Evolutionary conservation across 2,113 vertebrate species (phyloP).

Genomic region (Pelecanus crispus): DNA sequence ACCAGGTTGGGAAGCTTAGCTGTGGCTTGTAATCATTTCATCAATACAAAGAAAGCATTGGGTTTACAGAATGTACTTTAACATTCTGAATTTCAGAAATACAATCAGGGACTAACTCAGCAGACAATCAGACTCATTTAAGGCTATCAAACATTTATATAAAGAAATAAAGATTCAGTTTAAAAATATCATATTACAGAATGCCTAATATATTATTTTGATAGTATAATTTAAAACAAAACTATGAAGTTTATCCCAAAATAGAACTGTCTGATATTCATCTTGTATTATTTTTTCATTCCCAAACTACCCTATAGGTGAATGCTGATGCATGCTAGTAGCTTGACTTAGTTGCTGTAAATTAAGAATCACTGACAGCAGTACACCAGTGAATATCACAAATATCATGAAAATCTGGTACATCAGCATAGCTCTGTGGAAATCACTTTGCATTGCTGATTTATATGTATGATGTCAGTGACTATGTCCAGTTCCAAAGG

Average conservation of each 20-base stretch:
- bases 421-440: not conserved
- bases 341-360: not conserved
- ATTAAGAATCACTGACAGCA: not conserved
- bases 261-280: not conserved
- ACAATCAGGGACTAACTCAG: not conserved
- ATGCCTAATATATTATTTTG: not conserved
- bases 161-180: not conserved
- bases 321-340: not conserved
- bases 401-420: not conserved
- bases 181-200: not conserved
- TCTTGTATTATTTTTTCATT: not conserved
- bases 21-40: constrained; percentile 1
- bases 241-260: not conserved
- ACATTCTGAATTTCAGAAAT: constrained; percentile 6
- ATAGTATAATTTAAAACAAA: not conserved
- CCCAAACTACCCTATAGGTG: not conserved
- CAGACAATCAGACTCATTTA: constrained; percentile 1
- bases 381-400: not conserved
- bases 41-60: constrained; percentile 23
- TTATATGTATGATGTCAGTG: not conserved
- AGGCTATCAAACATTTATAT: not conserved
- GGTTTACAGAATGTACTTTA: not conserved
- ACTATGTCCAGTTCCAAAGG: not conserved
- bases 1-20: not conserved
- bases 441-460: not conserved